Evolutionary conservation across 2,113 vertebrate species (phyloP).

Genomic region (Gallinago media): DNA sequence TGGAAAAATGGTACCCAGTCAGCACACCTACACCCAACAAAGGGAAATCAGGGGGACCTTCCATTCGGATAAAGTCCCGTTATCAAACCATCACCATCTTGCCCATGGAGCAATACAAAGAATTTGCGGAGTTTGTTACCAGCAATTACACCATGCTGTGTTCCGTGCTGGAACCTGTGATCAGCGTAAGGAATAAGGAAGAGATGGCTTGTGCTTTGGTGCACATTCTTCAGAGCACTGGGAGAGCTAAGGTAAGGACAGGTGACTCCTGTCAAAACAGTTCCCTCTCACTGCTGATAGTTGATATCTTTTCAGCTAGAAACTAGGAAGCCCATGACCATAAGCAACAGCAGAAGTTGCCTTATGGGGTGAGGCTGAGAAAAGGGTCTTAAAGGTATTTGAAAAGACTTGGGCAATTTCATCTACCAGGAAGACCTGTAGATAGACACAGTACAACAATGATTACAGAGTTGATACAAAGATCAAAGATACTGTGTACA

Average conservation of each 20-base stretch:
- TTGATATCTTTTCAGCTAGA: neutral
- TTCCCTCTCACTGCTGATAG: neutral
- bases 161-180: slow-evolving; percentile 94
- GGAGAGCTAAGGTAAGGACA: slow-evolving; percentile 90
- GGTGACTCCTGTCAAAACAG: neutral
- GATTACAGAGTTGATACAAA: neutral
- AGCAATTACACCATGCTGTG: slow-evolving; percentile 92
- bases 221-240: slow-evolving; percentile 97
- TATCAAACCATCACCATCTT: slow-evolving; percentile 94
- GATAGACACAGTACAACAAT: neutral
- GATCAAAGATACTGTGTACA: neutral
- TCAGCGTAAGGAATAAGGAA: slow-evolving; percentile 95
- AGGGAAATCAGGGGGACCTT: slow-evolving; percentile 88
- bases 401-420: neutral
- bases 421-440: neutral
- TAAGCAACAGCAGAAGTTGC: neutral
- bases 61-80: slow-evolving; percentile 93
- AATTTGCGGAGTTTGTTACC: slow-evolving; percentile 97
- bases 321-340: neutral
- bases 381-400: neutral
- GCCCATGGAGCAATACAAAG: slow-evolving; percentile 99
- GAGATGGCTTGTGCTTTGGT: slow-evolving; percentile 96
- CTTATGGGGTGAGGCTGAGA: neutral
- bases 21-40: slow-evolving; percentile 94
- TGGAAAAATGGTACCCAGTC: slow-evolving; percentile 97